Conservation (phyloP, 2,888 invertebrate species). For the Xestia rhomboidea region DNA sequence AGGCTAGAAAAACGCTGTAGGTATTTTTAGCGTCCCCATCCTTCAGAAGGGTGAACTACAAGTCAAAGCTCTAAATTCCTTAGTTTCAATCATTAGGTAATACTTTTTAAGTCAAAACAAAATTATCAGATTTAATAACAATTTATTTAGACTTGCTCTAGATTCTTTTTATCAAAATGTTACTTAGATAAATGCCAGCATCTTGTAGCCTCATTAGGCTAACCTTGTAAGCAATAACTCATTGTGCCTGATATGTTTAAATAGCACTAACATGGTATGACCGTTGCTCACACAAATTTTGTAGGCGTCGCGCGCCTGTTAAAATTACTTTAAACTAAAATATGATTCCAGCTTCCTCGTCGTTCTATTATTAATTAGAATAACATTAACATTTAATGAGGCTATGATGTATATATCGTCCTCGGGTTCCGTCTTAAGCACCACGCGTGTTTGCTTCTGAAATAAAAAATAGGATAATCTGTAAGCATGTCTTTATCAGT, state of each 20-base stretch:
- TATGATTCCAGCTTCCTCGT: neutral
- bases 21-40: neutral
- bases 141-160: constrained; percentile 31
- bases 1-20: neutral
- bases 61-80: neutral
- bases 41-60: neutral
- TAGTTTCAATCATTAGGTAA: neutral
- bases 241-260: constrained; percentile 27
- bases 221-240: neutral
- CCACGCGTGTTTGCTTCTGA: constrained; percentile 71
- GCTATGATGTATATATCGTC: neutral
- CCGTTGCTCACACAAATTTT: constrained; percentile 15
- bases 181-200: neutral
- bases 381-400: neutral
- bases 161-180: constrained; percentile 8
- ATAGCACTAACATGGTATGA: neutral
- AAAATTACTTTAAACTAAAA: neutral
- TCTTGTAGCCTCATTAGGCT: neutral
- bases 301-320: constrained; percentile 26
- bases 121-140: neutral
- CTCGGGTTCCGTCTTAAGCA: constrained; percentile 49
- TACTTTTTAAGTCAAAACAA: neutral
- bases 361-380: neutral
- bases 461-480: constrained; percentile 60
- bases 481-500: neutral